Evolutionary conservation across 1,140 invertebrate species (phyloP).

Genomic region (Bicyclus anynana): DNA sequence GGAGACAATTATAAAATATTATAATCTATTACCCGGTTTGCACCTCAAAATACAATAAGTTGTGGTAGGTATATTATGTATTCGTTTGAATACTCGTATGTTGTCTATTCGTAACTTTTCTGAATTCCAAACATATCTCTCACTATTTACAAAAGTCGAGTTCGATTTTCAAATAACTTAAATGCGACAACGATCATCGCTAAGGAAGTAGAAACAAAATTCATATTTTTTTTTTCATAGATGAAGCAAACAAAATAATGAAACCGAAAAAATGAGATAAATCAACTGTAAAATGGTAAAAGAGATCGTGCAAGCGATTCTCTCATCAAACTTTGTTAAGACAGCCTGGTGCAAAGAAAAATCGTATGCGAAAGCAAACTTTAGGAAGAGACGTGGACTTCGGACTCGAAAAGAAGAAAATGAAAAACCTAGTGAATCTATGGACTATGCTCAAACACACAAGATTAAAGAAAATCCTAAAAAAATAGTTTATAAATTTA

Average conservation of each 20-base stretch:
- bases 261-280: conserved; percentile 55
- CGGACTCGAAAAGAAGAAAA: conserved; percentile 18
- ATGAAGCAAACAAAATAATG: conserved; percentile 29
- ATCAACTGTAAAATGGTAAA: conserved; percentile 56
- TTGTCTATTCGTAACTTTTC: too few species aligned
- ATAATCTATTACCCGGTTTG: too few species aligned
- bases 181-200: conserved; percentile 32
- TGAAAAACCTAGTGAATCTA: conserved; percentile 35
- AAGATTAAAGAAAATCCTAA: conserved; percentile 48
- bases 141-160: too few species aligned
- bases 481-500: conserved; percentile 3
- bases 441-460: conserved; percentile 68
- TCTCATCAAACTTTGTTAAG: conserved; percentile 37
- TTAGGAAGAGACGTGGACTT: conserved; percentile 38
- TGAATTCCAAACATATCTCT: too few species aligned
- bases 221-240: conserved; percentile 8
- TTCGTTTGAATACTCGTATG: too few species aligned
- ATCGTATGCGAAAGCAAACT: conserved; percentile 42
- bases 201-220: neutral
- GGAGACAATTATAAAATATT: too few species aligned
- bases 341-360: conserved; percentile 36
- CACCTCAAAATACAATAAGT: too few species aligned
- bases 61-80: too few species aligned
- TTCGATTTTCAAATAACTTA: too few species aligned
- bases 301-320: conserved; percentile 65